Evolutionary conservation across 2,888 invertebrate species (phyloP), one percentile per base, ranked within the genome.

Genomic region (Caenorhabditis imperialis): DNA sequence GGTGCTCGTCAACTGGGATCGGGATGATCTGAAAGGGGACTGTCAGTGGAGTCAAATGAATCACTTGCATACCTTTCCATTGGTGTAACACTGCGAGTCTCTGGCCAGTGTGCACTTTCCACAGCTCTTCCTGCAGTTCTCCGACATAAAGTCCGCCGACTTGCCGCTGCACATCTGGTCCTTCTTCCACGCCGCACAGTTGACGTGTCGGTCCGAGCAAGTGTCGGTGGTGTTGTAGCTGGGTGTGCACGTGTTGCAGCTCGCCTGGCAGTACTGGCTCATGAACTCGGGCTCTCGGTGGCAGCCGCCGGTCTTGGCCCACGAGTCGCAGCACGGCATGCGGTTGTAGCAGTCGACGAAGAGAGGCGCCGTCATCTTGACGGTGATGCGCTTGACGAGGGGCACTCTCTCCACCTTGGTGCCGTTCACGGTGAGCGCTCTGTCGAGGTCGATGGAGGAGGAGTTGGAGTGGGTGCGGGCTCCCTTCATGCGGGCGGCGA

Each of bases 311-410:
- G 25, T 48, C 45, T 77, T 63, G n/a, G 82, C 77, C 86, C 86
- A 86, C 3, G 72, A 45, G n/a, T 82, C 81, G 67, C 86, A 86
- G 74, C 86, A 86, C 20, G 86, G 86, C 54, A 77, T 77, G 7
- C 83, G 67, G 74, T 86, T 87, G 78, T 77, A 84, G 73, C 87
- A 87, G 67, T 85, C 82, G 44, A 79, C 75, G 78, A 87, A 85
- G 25, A 81, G 67, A n/a, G 78, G 77, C 1, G 80, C 75, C 3
- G 70, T 67, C 78, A 78, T 78, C 25, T 75, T 57, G 18, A 81
- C 60, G 27, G 54, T 40, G 58, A 76, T 73, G 40, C 62, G 22
- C 23, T 77, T 74, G 40, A 73, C 60, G 5, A 74, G 60, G 6
- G 74, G 74, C 3, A 60, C 60, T 30, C 57, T 23, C 10, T 71